phyloP scores from a whole-genome alignment of 2,797 vertebrate genomes.

The Leucoraja ocellata region DNA sequence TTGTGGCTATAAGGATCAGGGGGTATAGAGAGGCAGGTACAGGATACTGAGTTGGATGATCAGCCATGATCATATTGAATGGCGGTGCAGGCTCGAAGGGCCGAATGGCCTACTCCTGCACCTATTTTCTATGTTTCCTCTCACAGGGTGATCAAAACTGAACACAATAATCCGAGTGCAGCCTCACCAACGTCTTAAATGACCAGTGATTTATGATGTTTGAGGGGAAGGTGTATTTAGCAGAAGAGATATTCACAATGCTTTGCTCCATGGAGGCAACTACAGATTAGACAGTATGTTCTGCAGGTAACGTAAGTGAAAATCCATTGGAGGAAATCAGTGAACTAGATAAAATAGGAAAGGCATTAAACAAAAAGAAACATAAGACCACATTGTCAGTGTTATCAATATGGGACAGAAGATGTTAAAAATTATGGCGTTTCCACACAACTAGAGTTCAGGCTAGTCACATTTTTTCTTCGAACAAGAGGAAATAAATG shows the following conservation, averaged over 20 bases:
- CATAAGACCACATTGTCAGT: background rate
- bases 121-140: too few species aligned
- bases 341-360: background rate
- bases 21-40: too few species aligned
- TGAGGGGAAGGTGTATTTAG: background rate
- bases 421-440: constrained; percentile 8
- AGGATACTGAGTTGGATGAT: too few species aligned
- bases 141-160: too few species aligned
- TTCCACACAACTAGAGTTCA: constrained; percentile 31
- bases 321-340: background rate
- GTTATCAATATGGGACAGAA: background rate
- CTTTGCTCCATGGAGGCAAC: constrained; percentile 7
- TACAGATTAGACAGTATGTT: background rate
- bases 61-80: too few species aligned
- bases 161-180: too few species aligned
- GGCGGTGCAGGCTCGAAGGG: too few species aligned
- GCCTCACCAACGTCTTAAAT: too few species aligned
- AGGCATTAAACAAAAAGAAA: constrained; percentile 4
- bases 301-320: background rate
- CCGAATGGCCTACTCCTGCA: too few species aligned
- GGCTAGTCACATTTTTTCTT: background rate
- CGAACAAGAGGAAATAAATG: background rate
- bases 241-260: constrained; percentile 10
- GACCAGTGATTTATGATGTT: background rate
- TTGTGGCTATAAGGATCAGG: too few species aligned